A percentile compares a stretch with the other conserved stretches of the same genome.
Evolutionary conservation across 2,113 vertebrate genomes (phyloP).

Genomic region (Eudorcas thomsonii): DNA sequence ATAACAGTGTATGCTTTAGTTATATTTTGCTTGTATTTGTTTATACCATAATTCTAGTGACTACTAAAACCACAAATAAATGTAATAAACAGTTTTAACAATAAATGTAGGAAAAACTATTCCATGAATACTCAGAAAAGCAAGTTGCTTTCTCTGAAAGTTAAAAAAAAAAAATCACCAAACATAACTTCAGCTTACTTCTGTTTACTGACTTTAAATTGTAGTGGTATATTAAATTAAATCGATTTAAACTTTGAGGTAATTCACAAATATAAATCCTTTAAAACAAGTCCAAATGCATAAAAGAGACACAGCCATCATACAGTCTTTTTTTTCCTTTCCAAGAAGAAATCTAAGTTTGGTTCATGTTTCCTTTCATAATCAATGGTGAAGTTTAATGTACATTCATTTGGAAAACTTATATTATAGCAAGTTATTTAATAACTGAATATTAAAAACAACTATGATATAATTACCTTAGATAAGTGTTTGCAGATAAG

Average conservation of each 20-base stretch:
- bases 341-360: background rate
- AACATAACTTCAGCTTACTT: background rate
- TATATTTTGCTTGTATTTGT: background rate
- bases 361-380: background rate
- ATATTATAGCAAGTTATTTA: background rate
- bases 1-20: background rate
- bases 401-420: background rate
- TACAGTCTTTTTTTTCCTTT: background rate
- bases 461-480: constrained; percentile 75
- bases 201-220: background rate
- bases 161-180: background rate
- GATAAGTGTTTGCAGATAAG: constrained; percentile 63
- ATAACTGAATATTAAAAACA: background rate
- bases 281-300: background rate
- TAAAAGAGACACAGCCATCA: background rate
- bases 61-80: background rate
- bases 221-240: background rate
- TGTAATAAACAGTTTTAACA: background rate
- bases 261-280: constrained; percentile 2
- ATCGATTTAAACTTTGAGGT: background rate
- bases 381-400: background rate
- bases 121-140: constrained; percentile 4
- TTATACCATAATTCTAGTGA: background rate
- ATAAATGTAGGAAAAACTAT: background rate
- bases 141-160: constrained; percentile 19